Conservation (phyloP, 2,797 vertebrate genomes). For the Girardinus metallicus region DNA sequence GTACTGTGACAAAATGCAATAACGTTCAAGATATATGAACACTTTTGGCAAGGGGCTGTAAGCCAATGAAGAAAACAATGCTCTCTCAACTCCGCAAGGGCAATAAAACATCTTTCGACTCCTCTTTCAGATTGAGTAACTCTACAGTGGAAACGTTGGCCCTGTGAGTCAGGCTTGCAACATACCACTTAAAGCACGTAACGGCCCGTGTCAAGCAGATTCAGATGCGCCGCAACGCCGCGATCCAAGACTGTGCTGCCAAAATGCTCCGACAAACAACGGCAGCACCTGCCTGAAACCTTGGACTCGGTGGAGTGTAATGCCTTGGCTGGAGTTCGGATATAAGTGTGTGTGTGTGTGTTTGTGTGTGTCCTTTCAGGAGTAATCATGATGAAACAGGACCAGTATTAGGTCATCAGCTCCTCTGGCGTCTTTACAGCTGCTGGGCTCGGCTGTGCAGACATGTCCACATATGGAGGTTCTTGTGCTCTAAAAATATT, state of each 20-base stretch:
- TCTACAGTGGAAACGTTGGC: conserved; percentile 39
- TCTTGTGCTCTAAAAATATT: conserved; percentile 58
- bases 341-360: conserved; percentile 29
- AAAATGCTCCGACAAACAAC: conserved; percentile 67
- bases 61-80: conserved; percentile 11
- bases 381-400: conserved; percentile 76
- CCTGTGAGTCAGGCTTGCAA: conserved; percentile 47
- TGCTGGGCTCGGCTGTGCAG: conserved; percentile 67
- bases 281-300: conserved; percentile 77
- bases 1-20: not conserved
- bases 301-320: conserved; percentile 64
- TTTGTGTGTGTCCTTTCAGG: conserved; percentile 54
- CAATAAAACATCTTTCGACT: conserved; percentile 20
- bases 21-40: not conserved
- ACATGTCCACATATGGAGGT: conserved; percentile 78
- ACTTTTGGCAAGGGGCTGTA: not conserved
- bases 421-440: conserved; percentile 73
- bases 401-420: conserved; percentile 74
- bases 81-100: conserved; percentile 10
- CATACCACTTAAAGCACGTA: conserved; percentile 67
- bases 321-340: conserved; percentile 61
- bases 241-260: conserved; percentile 61
- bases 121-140: conserved; percentile 40
- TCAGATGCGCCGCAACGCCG: conserved; percentile 63
- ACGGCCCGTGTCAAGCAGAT: conserved; percentile 64